Evolutionary conservation across 2,797 vertebrate species (phyloP), one percentile per base, ranked within the genome.

Genomic region (Sebastes nivosus): DNA sequence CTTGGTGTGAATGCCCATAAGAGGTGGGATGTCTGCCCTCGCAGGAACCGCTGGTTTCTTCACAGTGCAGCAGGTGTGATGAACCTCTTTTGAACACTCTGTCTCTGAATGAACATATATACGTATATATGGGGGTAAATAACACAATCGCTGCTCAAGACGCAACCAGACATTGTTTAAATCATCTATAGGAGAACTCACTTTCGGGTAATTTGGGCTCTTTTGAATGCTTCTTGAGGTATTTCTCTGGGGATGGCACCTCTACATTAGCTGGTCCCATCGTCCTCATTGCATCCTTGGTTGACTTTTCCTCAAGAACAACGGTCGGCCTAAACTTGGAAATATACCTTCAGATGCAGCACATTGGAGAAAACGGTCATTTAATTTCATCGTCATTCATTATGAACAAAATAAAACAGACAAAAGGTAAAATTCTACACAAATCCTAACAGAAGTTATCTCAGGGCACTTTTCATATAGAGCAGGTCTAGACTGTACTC

Each of bases 191-290:
- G 2, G 50, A 24, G 4, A 61, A 88, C 97, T 93, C 95, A 99
- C 98, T 95, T 60, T 96, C 92, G 25, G 95, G 91, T 60, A 96
- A 86, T 65, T 87, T 90, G 75, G 93, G 92, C 65, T 98, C 96
- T 85, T 97, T 97, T 32, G 97, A 97, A 87, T 92, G 96, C 87
- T 98, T 99, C 75, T 93, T 96, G 30, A 99, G 95, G 90, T 95
- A 98, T 71, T 97, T 91, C 29, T 96, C 95, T 14, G 97, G 97
- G 60, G 95, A 95, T 0, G 97, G 97, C 3, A 95, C 22, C 7
- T 96, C 95, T 55, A 97, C 94, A 93, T 98, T 97, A 6, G 96
- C 94, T 42, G 97, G 97, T 64, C 98, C 98, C 96, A 99, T 98
- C 1, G 97, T 98, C 94, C 95, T 98, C 92, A 94, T 96, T 0